Base-by-base conservation (phyloP, 2,797 vertebrate genomes). In the Carapus acus region DNA sequence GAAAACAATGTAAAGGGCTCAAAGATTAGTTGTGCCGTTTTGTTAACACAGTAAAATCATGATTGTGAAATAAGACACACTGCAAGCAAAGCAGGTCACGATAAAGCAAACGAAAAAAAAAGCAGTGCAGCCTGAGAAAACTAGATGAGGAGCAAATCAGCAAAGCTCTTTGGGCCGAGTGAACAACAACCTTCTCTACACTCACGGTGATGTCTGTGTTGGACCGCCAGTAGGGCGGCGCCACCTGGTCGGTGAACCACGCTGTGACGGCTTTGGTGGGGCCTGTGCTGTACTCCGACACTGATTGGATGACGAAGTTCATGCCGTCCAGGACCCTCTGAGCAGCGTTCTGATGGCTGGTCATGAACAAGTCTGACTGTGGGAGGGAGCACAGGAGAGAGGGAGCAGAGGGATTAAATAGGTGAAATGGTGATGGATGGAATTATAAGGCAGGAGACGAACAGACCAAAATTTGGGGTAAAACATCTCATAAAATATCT, bases 221-320 rank as follows among this genome's bases (percentile, higher is more conserved):
- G 39, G 91, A 83, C 67, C 85, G 88, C 91, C 91, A 92, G 76
- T 92, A 91, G 0, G 85, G 78, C 0, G 91, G 91, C 0, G 90
- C 91, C 74, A 91, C 90, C 62, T 86, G 88, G 68, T 92, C 90
- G 0, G 90, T 91, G 29, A 92, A 76, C 91, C 90, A 91, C 48
- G 85, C 76, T 0, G 89, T 65, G 51, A 90, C 88, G 0, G 86
- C 85, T 66, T 88, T 89, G 34, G 88, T 91, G 56, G 91, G 90
- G 4, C 88, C 88, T 0, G 85, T 76, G 73, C 90, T 88, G 74
- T 91, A 91, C 41, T 90, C 89, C 0, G 87, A 87, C 53, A 91
- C 89, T 0, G 90, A 89, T 69, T 92, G 90, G 52, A 91, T 85
- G 59, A 91, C 69, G 1, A 63, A 83, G 72, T 84, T 91, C 69